Evolutionary conservation across 2,888 invertebrate species (phyloP).

Genomic region (Gryllus longicercus): DNA sequence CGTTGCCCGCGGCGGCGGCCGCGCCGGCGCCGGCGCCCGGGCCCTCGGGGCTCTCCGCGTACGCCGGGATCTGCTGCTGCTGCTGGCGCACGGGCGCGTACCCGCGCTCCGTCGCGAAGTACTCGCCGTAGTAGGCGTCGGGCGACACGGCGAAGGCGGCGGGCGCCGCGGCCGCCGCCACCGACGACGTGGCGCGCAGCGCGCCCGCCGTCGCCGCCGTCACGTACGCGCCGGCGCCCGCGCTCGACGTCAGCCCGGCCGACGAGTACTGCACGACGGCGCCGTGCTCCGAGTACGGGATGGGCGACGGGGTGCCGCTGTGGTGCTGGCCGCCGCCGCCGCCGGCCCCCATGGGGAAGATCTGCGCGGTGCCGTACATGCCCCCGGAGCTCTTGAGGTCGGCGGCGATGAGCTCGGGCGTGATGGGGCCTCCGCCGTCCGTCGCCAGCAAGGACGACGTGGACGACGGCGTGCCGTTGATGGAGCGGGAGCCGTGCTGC

Average conservation of each 20-base stretch:
- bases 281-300: slow-evolving; percentile 52
- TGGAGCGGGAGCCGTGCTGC: slow-evolving; percentile 64
- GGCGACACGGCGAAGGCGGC: slow-evolving; percentile 55
- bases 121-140: slow-evolving; percentile 73
- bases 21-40: slow-evolving; percentile 50
- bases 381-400: slow-evolving; percentile 56
- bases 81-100: slow-evolving; percentile 41
- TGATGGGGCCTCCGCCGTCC: slow-evolving; percentile 51
- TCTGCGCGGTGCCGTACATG: slow-evolving; percentile 58
- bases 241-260: not conserved
- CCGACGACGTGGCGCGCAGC: slow-evolving; percentile 50
- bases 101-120: slow-evolving; percentile 62
- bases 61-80: slow-evolving; percentile 40
- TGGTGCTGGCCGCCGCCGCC: slow-evolving; percentile 44
- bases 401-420: slow-evolving; percentile 48
- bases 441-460: slow-evolving; percentile 58
- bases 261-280: slow-evolving; percentile 34
- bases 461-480: slow-evolving; percentile 66
- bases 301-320: slow-evolving; percentile 62
- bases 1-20: slow-evolving; percentile 51
- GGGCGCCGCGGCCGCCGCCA: slow-evolving; percentile 41
- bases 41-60: slow-evolving; percentile 45
- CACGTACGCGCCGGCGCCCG: slow-evolving; percentile 44
- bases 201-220: slow-evolving; percentile 46
- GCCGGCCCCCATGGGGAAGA: slow-evolving; percentile 59